A percentile compares a stretch with the other conserved stretches of the same genome.
Evolutionary conservation across 2,113 vertebrate genomes (phyloP).

Genomic region (Ctenomys sociabilis): DNA sequence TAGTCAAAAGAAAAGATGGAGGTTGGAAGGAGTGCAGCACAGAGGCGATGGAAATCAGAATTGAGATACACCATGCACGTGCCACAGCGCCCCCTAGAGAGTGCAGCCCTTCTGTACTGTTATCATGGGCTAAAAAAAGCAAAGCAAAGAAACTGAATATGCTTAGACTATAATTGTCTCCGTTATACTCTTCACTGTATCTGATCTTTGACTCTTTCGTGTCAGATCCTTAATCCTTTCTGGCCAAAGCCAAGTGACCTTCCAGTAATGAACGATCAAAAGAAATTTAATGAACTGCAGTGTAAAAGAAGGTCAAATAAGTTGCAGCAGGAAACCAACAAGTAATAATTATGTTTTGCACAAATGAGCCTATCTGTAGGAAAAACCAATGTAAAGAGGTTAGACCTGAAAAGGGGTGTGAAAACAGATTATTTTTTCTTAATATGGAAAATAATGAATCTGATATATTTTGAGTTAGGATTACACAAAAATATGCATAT

Average conservation of each 20-base stretch:
- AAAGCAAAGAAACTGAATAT: neutral
- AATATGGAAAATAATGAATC: neutral
- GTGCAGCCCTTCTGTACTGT: neutral
- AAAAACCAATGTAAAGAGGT: neutral
- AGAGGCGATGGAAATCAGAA: neutral
- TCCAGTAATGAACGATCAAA: conserved; percentile 43
- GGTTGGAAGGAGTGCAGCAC: neutral
- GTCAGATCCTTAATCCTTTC: neutral
- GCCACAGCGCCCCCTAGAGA: neutral
- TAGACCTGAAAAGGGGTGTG: neutral
- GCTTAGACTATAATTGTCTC: neutral
- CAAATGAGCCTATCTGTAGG: neutral
- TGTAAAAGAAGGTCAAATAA: neutral
- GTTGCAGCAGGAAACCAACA: neutral
- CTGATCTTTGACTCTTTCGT: neutral
- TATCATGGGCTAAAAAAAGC: neutral
- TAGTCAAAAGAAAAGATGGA: neutral
- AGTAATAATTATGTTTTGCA: neutral
- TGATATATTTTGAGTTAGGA: neutral
- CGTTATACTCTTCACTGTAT: neutral
- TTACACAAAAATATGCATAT: neutral
- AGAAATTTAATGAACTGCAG: conserved; percentile 39
- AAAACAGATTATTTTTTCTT: neutral
- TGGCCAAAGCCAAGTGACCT: conserved; percentile 23
- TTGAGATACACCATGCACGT: too few species aligned